phyloP scores from a whole-genome alignment of 2,888 invertebrate genomes.

The Gari tellinella region DNA sequence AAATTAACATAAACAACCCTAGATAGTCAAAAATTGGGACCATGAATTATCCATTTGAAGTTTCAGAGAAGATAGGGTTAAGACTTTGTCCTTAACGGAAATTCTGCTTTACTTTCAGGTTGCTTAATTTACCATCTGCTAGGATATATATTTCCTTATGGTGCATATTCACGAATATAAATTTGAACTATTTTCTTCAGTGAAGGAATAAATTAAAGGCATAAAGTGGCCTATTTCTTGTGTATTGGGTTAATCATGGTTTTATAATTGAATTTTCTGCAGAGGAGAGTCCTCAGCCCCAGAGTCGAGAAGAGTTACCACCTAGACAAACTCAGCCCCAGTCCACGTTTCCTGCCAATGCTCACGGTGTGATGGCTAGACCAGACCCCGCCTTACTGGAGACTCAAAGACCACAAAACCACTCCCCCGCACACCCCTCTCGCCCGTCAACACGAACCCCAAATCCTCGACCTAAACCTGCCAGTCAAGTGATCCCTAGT shows the following conservation, averaged over 20 bases:
- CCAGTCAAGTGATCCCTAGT: slow-evolving; percentile 7
- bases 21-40: no score
- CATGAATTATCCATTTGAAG: no score
- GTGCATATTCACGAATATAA: no score
- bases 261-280: slow-evolving; percentile 3
- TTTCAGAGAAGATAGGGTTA: no score
- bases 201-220: no score
- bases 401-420: slow-evolving; percentile 5
- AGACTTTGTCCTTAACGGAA: no score
- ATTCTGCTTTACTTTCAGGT: no score
- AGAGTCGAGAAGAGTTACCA: slow-evolving; percentile 30
- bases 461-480: slow-evolving; percentile 29
- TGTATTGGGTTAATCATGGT: background rate
- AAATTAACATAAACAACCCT: no score
- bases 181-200: no score
- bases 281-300: slow-evolving; percentile 34
- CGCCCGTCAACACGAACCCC: slow-evolving; percentile 19
- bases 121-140: no score
- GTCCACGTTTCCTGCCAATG: slow-evolving; percentile 15
- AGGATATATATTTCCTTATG: no score
- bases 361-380: slow-evolving; percentile 43
- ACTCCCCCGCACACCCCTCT: background rate
- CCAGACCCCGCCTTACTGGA: slow-evolving; percentile 31
- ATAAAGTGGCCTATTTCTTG: background rate
- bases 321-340: slow-evolving; percentile 26